Conservation (phyloP, 1,140 invertebrate species). For the Dryas iulia region DNA sequence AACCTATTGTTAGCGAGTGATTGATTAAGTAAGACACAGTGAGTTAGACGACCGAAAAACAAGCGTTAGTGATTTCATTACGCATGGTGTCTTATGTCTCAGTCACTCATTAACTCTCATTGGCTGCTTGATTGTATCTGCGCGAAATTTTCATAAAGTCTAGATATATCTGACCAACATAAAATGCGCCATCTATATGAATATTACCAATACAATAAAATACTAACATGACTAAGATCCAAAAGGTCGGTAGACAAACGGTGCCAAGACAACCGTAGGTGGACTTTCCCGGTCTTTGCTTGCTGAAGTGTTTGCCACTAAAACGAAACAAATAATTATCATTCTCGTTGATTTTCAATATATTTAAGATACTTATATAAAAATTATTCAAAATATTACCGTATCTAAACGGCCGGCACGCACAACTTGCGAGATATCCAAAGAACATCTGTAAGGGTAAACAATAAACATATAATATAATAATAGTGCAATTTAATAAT, state of each 20-base stretch:
- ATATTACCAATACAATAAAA: neutral
- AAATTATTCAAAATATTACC: constrained; percentile 38
- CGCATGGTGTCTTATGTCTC: too few relatives aligned
- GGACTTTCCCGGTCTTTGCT: constrained; percentile 95
- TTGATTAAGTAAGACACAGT: too few relatives aligned
- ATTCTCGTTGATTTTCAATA: neutral
- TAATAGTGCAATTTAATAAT: neutral
- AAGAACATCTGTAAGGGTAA: constrained; percentile 56
- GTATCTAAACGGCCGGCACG: constrained; percentile 67
- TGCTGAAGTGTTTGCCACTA: constrained; percentile 97
- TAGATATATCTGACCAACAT: neutral
- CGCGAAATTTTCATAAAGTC: too few relatives aligned
- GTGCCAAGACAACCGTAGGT: constrained; percentile 93
- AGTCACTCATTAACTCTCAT: too few relatives aligned
- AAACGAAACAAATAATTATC: constrained; percentile 28
- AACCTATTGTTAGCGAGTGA: too few relatives aligned
- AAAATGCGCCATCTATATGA: neutral
- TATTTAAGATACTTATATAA: neutral
- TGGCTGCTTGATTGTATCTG: too few relatives aligned
- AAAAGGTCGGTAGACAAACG: constrained; percentile 85
- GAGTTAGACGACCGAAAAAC: too few relatives aligned
- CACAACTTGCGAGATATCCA: constrained; percentile 73
- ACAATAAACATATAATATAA: too few relatives aligned
- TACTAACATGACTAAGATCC: constrained; percentile 88
- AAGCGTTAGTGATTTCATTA: too few relatives aligned